phyloP scores from a whole-genome alignment of 2,888 invertebrate species.

The Melikaiella ostensackeni region DNA sequence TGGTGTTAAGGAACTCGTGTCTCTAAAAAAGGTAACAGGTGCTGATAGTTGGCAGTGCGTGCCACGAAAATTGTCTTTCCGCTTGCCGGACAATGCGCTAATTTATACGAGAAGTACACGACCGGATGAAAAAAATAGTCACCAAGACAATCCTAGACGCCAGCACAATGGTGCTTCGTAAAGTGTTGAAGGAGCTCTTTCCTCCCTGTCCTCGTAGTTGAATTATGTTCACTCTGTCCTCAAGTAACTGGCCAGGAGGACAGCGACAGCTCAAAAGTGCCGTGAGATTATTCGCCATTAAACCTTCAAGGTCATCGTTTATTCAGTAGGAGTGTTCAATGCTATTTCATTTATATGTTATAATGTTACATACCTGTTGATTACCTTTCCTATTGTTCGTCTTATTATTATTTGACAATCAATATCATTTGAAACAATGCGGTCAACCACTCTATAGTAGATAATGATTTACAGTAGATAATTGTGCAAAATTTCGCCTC shows the following conservation, averaged over 20 bases:
- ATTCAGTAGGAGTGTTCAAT: constrained; percentile 31
- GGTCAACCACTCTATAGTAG: too few species aligned
- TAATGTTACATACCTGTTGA: neutral
- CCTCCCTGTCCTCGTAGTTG: constrained; percentile 27
- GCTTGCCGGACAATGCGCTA: constrained; percentile 60
- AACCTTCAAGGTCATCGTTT: constrained; percentile 36
- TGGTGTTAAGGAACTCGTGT: constrained; percentile 43
- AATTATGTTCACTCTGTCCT: constrained; percentile 35
- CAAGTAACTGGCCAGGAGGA: constrained; percentile 17
- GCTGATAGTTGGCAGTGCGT: constrained; percentile 55
- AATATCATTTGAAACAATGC: too few species aligned
- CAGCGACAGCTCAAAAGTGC: constrained; percentile 21
- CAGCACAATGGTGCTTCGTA: constrained; percentile 48
- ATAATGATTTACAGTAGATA: too few species aligned
- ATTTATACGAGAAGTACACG: constrained; percentile 57
- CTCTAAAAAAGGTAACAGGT: constrained; percentile 68
- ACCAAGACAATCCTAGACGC: constrained; percentile 55
- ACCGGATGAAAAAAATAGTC: constrained; percentile 47
- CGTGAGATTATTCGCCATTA: constrained; percentile 33
- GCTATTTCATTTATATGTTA: neutral
- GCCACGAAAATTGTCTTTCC: constrained; percentile 52
- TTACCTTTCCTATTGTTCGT: constrained; percentile 4
- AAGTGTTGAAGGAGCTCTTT: constrained; percentile 32
- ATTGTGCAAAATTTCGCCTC: too few species aligned
- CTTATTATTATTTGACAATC: too few species aligned